Percentiles rank a stretch among this genome's conserved stretches.
These are phyloP conservation scores for Chironomus tentans DNA, from an alignment of 2,888 invertebrate genomes.

Conservation along the genomic window DNA sequence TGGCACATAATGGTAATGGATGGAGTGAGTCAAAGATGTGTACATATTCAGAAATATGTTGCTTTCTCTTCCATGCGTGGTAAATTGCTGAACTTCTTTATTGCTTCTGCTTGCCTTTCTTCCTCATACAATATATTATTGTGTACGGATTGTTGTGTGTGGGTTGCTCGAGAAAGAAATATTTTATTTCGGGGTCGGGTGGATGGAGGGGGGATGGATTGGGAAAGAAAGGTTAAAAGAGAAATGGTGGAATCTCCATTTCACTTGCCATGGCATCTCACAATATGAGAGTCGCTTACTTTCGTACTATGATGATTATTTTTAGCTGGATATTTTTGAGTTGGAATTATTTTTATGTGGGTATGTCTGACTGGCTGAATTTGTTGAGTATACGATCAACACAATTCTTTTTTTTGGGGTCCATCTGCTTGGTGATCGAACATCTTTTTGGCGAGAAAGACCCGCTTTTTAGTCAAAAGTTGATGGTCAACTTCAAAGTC, in stretches of 20 bases:
- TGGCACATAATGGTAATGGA: background rate
- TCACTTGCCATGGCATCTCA: background rate
- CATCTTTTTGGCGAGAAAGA: too few relatives aligned
- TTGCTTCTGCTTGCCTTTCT: too few relatives aligned
- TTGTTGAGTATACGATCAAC: too few relatives aligned
- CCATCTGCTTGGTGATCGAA: too few relatives aligned
- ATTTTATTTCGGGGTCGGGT: background rate
- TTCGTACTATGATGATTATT: too few relatives aligned
- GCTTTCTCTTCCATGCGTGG: slow-evolving; percentile 13
- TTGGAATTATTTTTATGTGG: too few relatives aligned
- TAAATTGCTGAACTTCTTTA: background rate
- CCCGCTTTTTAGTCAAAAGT: too few relatives aligned
- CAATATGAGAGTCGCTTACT: too few relatives aligned
- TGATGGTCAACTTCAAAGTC: too few relatives aligned
- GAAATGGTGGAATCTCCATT: background rate
- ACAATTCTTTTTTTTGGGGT: too few relatives aligned
- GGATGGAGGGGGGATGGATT: background rate
- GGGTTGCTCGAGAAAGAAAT: background rate
- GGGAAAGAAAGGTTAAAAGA: background rate
- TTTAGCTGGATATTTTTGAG: too few relatives aligned
- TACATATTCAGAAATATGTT: slow-evolving; percentile 9
- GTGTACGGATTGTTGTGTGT: background rate
- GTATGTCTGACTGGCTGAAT: too few relatives aligned
- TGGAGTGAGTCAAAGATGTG: background rate
- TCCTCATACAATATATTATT: background rate